Evolutionary conservation across 2,888 invertebrate species (phyloP).

Genomic region (Sisyra terminalis): DNA sequence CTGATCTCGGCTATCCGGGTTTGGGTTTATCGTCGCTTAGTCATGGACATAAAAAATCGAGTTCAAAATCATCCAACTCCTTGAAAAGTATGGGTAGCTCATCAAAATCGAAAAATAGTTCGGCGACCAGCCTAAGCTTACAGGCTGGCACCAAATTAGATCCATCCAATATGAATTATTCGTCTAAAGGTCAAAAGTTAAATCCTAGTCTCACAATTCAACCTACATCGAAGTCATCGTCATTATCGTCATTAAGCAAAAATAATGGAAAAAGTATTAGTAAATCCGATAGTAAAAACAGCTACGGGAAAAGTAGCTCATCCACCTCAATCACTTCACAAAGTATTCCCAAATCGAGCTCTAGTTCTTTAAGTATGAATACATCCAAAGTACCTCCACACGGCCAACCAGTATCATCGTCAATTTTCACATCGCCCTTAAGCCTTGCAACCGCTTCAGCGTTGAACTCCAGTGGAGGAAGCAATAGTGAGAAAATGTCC

Average conservation of each 20-base stretch:
- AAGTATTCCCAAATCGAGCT: slow-evolving; percentile 17
- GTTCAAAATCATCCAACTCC: slow-evolving; percentile 12
- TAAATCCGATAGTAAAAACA: slow-evolving; percentile 2
- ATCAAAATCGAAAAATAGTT: slow-evolving; percentile 12
- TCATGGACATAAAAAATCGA: slow-evolving; percentile 20
- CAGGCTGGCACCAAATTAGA: slow-evolving; percentile 15
- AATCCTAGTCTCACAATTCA: slow-evolving; percentile 9
- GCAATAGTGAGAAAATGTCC: slow-evolving; percentile 11
- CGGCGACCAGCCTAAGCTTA: slow-evolving; percentile 13
- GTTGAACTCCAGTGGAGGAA: slow-evolving; percentile 12
- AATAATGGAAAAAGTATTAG: slow-evolving; percentile 6
- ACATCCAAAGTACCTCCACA: slow-evolving; percentile 16
- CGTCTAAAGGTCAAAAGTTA: slow-evolving; percentile 8
- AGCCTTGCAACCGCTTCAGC: slow-evolving; percentile 24
- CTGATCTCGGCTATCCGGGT: slow-evolving; percentile 40
- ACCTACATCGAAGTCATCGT: slow-evolving; percentile 7
- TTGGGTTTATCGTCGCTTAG: slow-evolving; percentile 32
- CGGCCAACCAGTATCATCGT: slow-evolving; percentile 17
- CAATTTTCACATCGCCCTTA: slow-evolving; percentile 26
- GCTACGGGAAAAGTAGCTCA: slow-evolving; percentile 13
- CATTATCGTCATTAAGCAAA: slow-evolving; percentile 6
- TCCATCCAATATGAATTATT: slow-evolving; percentile 9
- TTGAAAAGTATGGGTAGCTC: slow-evolving; percentile 17
- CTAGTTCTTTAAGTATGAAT: slow-evolving; percentile 11
- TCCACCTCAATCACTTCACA: slow-evolving; percentile 13